A percentile compares a stretch with the other conserved stretches of the same genome.
These are phyloP conservation scores for Drosophila miranda DNA, from an alignment of 1,140 invertebrate genomes.

Conservation along the genomic window DNA sequence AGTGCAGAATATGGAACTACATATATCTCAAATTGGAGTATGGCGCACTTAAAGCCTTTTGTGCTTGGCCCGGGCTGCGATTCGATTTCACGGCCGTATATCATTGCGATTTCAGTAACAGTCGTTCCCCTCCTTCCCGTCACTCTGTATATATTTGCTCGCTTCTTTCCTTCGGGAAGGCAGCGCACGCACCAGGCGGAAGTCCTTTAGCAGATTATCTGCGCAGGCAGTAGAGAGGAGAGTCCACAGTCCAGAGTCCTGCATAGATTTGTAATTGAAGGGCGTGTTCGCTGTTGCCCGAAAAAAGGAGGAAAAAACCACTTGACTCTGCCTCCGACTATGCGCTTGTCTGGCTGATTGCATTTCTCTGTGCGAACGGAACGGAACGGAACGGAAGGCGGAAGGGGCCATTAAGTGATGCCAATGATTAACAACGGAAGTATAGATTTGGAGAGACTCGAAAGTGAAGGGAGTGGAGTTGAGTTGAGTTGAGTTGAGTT, in stretches of 20 bases:
- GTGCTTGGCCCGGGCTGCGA: conserved; percentile 11
- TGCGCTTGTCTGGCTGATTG: conserved; percentile 52
- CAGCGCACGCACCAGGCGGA: conserved; percentile 74
- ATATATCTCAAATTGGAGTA: conserved; percentile 4
- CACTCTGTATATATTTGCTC: conserved; percentile 11
- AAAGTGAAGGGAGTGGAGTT: neutral
- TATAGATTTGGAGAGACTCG: conserved; percentile 71
- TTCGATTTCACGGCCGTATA: conserved; percentile 77
- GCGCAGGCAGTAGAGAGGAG: conserved; percentile 35
- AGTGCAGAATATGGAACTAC: conserved; percentile 10
- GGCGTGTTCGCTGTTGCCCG: conserved; percentile 65
- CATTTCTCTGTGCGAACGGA: conserved; percentile 16
- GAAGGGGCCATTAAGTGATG: conserved; percentile 82
- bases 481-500: neutral
- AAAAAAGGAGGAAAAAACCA: conserved; percentile 25
- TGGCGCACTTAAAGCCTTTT: conserved; percentile 67
- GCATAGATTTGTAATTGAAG: conserved; percentile 81
- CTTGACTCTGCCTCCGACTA: conserved; percentile 29
- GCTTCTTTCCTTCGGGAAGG: conserved; percentile 42
- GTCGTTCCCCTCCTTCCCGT: conserved; percentile 14
- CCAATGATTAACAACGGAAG: conserved; percentile 82
- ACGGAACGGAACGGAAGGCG: conserved; percentile 40
- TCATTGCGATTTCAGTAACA: conserved; percentile 78
- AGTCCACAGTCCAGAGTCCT: conserved; percentile 5
- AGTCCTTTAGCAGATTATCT: conserved; percentile 82